Evolutionary conservation across 2,888 invertebrate genomes (phyloP), one percentile per base, ranked within the genome.

Genomic region (Epinotia brunnichana): DNA sequence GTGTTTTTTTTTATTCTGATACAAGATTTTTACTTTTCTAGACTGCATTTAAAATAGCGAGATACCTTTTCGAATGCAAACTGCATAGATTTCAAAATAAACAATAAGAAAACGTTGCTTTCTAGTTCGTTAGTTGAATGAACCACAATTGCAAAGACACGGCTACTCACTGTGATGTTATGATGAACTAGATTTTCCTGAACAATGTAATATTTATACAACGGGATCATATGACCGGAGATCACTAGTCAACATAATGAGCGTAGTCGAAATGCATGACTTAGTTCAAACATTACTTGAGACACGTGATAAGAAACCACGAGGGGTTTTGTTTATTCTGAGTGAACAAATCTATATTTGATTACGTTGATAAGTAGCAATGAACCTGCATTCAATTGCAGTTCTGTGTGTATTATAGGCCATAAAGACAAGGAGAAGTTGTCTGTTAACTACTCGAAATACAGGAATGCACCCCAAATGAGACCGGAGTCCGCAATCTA

Each of bases 231-330:
- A 69, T 60, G 62, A 74, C 62, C 72, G 68, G 73, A 69, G 73
- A 76, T 73, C 77, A 80, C 75, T 76, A 70, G 76, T 77, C 78
- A 79, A 78, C 74, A 81, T 41, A 70, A 75, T 80, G 79, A 68
- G 61, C 66, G 73, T 73, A 79, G 74, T 70, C 73, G 76, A 78
- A 75, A 80, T 83, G 83, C 81, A 85, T 84, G 85, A 86, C 85
- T 84, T 75, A 81, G 66, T 72, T 59, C 81, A 86, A 88, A 86
- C 85, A 88, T 85, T 86, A 77, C 81, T 74, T 71, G 68, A 57
- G 68, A 82, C 88, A 87, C 86, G 87, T 88, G 88, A 88, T 85
- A 85, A 74, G 78, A 78, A 76, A 78, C 77, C 74, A 77, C 76
- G 72, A 74, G 76, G 74, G 76, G 70, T 74, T 73, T 68, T 83